Evolutionary conservation across 2,113 vertebrate genomes (phyloP).

Genomic region (Muntiacus reevesi): DNA sequence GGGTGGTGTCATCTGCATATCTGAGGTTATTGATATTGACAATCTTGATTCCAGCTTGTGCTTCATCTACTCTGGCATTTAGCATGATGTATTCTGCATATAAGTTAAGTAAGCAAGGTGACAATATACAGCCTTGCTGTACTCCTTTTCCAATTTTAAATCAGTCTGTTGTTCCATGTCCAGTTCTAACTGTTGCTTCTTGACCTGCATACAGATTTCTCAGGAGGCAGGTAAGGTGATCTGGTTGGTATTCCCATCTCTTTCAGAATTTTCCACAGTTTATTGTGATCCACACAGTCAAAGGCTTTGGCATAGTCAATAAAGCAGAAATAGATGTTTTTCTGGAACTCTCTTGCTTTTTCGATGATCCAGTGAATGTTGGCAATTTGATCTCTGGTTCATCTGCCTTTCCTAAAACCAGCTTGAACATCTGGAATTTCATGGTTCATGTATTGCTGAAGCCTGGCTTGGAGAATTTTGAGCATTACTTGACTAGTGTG

Average conservation of each 20-base stretch:
- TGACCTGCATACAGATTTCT: background rate
- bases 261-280: background rate
- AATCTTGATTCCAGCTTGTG: background rate
- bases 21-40: background rate
- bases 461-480: background rate
- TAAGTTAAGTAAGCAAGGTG: background rate
- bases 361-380: too few species aligned
- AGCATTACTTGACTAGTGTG: background rate
- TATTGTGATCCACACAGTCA: background rate
- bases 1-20: background rate
- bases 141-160: background rate
- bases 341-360: too few species aligned
- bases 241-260: background rate
- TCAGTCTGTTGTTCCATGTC: background rate
- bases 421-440: background rate
- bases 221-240: background rate
- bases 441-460: background rate
- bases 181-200: background rate
- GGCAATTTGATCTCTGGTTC: too few species aligned
- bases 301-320: background rate
- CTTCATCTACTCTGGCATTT: background rate
- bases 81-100: accelerated
- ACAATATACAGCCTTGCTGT: background rate
- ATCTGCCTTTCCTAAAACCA: background rate
- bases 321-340: too few species aligned